Percentiles rank a stretch among this genome's conserved stretches.
Conservation (phyloP, 2,113 vertebrate species). For the Nannospalax galili region DNA sequence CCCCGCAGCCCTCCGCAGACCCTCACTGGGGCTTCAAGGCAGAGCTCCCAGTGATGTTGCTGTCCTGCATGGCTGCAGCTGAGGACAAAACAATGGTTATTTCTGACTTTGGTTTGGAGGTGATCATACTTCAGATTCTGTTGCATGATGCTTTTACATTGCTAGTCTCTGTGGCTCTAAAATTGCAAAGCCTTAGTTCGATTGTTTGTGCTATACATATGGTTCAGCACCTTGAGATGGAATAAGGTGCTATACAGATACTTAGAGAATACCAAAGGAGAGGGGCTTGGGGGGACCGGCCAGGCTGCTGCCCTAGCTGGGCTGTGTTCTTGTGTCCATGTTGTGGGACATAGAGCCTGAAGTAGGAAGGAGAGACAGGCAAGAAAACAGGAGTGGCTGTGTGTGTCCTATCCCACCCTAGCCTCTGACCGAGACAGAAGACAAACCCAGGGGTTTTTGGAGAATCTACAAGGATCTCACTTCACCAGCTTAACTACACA, state of each 20-base stretch:
- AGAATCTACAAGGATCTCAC: background rate
- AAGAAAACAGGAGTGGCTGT: background rate
- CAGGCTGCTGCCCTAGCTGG: background rate
- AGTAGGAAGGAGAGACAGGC: background rate
- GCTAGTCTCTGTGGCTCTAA: slow-evolving; percentile 12
- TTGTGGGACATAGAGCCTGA: background rate
- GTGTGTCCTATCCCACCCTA: background rate
- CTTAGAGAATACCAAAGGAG: background rate
- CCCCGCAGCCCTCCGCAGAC: background rate
- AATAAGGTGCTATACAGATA: background rate
- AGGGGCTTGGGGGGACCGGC: background rate
- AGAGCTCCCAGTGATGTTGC: background rate
- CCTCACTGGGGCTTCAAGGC: background rate
- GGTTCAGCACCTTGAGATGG: background rate
- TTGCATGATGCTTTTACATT: background rate
- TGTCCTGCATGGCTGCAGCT: background rate
- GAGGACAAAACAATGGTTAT: background rate
- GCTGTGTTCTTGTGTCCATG: background rate
- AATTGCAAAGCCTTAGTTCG: background rate
- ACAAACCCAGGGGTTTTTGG: background rate
- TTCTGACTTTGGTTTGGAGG: background rate
- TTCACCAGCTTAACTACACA: background rate
- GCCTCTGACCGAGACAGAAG: background rate
- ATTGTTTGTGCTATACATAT: background rate
- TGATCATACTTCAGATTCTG: background rate